These are phyloP conservation scores for Canis aureus DNA, from an alignment of 2,113 vertebrate genomes.

Conservation along the genomic window DNA sequence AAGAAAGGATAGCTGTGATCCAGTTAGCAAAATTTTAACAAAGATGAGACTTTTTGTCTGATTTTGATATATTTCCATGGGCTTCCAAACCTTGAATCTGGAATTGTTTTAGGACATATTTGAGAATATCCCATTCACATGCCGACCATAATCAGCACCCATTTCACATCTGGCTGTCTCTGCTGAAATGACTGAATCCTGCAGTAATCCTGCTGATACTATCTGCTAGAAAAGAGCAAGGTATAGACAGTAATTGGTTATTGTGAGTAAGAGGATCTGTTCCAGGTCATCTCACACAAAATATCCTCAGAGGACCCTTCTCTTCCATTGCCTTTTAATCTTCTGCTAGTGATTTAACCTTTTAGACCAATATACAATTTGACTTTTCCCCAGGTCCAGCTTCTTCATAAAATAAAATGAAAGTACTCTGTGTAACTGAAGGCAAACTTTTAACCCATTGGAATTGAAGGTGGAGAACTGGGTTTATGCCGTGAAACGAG, in stretches of 20 bases:
- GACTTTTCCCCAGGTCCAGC: conserved; percentile 5
- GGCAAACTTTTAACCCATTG: conserved; percentile 17
- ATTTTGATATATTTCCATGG: background rate
- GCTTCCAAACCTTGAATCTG: background rate
- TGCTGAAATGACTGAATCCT: conserved; percentile 64
- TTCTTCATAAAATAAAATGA: background rate
- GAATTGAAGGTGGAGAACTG: background rate
- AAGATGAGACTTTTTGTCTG: background rate
- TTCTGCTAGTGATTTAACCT: conserved; percentile 55
- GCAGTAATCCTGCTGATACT: conserved; percentile 32
- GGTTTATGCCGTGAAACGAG: background rate
- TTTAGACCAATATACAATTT: conserved; percentile 23
- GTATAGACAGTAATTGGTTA: conserved; percentile 47
- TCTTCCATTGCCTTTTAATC: conserved; percentile 39
- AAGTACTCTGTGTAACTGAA: background rate
- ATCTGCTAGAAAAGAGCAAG: conserved; percentile 43
- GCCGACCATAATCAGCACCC: conserved; percentile 47
- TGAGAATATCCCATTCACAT: background rate
- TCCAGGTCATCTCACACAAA: conserved; percentile 57
- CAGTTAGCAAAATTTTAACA: conserved; percentile 67
- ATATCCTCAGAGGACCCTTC: conserved; percentile 33
- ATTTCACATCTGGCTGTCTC: background rate
- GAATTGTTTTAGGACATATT: background rate
- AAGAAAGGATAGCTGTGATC: background rate
- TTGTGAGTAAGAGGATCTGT: conserved; percentile 59